These are phyloP conservation scores for Mormyrus iriodes DNA, from an alignment of 2,113 vertebrate species.

Conservation along the genomic window DNA sequence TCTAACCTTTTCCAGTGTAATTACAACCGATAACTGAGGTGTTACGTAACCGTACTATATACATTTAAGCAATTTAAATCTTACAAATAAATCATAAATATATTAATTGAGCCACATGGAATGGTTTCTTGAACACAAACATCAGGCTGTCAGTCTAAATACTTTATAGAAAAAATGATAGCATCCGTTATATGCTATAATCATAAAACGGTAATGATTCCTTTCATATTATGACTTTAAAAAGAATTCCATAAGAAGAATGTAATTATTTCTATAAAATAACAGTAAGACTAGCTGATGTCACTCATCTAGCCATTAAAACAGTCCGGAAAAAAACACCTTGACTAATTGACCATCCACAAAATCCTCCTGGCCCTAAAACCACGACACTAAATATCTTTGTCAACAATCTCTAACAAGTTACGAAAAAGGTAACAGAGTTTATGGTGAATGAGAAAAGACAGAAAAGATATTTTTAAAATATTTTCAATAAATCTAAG, in stretches of 20 bases:
- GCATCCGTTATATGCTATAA: not conserved
- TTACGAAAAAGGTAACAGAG: not conserved
- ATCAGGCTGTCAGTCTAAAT: not conserved
- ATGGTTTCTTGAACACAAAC: not conserved
- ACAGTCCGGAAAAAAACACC: not conserved
- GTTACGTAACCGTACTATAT: not conserved
- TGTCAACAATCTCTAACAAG: not conserved
- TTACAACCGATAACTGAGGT: not conserved
- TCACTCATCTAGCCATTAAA: not conserved
- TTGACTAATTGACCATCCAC: not conserved
- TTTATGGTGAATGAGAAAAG: not conserved
- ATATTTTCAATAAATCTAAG: not conserved
- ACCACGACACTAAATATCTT: not conserved
- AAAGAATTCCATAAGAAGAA: not conserved
- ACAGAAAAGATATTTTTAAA: not conserved
- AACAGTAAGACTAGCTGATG: not conserved
- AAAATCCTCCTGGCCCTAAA: not conserved
- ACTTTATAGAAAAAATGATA: not conserved
- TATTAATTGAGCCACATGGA: not conserved
- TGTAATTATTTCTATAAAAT: not conserved
- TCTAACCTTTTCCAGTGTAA: not conserved
- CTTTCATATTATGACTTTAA: not conserved
- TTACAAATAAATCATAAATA: not conserved
- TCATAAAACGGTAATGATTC: not conserved
- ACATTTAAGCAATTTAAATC: not conserved